phyloP scores from a whole-genome alignment of 2,113 vertebrate species.

The Myrmophylax atrothorax region DNA sequence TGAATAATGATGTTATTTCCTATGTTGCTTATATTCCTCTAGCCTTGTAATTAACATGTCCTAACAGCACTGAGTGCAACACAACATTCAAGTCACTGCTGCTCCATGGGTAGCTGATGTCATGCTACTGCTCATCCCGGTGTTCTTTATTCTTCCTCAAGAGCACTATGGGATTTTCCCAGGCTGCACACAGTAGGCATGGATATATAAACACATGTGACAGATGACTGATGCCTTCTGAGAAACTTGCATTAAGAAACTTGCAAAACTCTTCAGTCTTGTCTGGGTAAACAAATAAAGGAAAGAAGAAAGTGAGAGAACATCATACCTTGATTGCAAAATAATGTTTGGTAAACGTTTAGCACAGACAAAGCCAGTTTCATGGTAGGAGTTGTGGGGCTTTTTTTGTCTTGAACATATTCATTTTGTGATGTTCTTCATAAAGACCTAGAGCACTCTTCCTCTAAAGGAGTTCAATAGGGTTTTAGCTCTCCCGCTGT shows the following conservation, averaged over 20 bases:
- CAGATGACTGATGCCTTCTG: background rate
- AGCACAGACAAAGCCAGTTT: background rate
- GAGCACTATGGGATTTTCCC: background rate
- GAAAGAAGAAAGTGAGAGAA: background rate
- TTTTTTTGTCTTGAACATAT: background rate
- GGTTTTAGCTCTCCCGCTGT: background rate
- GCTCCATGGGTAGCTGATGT: background rate
- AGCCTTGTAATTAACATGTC: constrained; percentile 32
- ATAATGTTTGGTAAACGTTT: background rate
- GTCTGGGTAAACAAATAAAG: background rate
- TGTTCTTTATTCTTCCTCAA: background rate
- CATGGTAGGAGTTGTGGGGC: background rate
- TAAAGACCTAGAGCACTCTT: background rate
- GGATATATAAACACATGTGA: background rate
- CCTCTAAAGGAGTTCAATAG: background rate
- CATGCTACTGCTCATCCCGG: background rate
- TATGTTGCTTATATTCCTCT: background rate
- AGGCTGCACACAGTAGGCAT: background rate
- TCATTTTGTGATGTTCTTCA: background rate
- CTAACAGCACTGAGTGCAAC: background rate
- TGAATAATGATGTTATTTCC: constrained; percentile 36
- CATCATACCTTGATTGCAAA: background rate
- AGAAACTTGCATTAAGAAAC: background rate
- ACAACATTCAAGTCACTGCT: background rate
- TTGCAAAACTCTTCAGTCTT: background rate